Evolutionary conservation across 2,113 vertebrate species (phyloP).

Genomic region (Octodon degus): DNA sequence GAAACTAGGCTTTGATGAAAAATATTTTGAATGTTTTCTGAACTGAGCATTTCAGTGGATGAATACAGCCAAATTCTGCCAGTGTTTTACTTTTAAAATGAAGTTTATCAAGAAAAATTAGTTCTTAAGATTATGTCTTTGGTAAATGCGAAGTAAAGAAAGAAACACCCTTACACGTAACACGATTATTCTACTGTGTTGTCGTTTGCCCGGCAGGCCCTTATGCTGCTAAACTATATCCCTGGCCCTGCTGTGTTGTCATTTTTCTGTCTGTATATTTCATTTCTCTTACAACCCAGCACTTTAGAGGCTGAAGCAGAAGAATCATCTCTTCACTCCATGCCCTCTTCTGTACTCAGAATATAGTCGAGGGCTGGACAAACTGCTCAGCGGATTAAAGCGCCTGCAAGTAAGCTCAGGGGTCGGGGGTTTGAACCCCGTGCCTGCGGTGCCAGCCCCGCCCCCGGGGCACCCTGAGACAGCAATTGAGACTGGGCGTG

Average conservation of each 20-base stretch:
- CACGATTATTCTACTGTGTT: neutral
- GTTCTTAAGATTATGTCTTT: neutral
- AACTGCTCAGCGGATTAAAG: too few relatives aligned
- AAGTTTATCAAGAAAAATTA: neutral
- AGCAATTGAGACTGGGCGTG: too few relatives aligned
- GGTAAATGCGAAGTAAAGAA: neutral
- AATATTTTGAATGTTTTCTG: neutral
- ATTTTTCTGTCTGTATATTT: neutral
- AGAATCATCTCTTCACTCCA: neutral
- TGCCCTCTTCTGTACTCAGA: neutral
- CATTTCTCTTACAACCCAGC: neutral
- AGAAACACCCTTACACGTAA: neutral
- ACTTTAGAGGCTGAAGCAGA: neutral
- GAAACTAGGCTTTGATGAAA: slow-evolving; percentile 24
- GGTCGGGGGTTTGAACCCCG: too few relatives aligned
- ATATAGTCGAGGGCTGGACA: neutral
- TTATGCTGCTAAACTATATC: too few relatives aligned
- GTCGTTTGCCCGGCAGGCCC: neutral
- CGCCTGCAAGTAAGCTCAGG: too few relatives aligned
- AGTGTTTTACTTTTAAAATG: neutral
- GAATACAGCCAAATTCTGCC: neutral
- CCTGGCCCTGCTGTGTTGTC: neutral
- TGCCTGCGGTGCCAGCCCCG: too few relatives aligned
- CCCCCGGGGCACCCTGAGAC: too few relatives aligned
- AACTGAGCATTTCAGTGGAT: neutral